These are phyloP conservation scores for Hypomecis atomaria DNA, from an alignment of 2,888 invertebrate species.

Conservation along the genomic window DNA sequence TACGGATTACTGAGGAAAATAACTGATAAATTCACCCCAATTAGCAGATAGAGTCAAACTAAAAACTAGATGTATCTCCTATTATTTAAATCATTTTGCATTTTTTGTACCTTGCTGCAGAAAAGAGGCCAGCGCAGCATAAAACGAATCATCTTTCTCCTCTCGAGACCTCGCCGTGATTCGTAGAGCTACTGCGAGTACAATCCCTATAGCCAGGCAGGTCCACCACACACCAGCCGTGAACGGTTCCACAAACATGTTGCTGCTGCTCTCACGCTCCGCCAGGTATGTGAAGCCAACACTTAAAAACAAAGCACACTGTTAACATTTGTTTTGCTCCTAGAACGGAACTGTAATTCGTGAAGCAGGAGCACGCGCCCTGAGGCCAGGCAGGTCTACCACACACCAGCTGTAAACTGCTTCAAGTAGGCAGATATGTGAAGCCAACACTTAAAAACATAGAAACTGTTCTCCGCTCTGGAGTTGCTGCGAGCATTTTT, in stretches of 20 bases:
- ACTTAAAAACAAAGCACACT: constrained; percentile 44
- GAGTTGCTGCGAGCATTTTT: too few species aligned
- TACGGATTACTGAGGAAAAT: too few species aligned
- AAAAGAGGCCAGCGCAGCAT: constrained; percentile 68
- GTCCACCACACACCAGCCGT: constrained; percentile 65
- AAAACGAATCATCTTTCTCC: constrained; percentile 67
- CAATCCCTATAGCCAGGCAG: constrained; percentile 53
- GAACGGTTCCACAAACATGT: constrained; percentile 74
- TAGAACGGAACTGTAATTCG: too few species aligned
- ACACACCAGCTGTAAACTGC: constrained; percentile 65
- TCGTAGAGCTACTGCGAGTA: constrained; percentile 61
- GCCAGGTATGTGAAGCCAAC: constrained; percentile 73
- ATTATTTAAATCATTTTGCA: too few species aligned
- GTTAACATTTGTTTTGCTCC: too few species aligned
- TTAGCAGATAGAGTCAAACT: too few species aligned
- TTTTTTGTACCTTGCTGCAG: constrained; percentile 67
- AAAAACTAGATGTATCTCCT: too few species aligned
- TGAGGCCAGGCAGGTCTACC: constrained; percentile 64
- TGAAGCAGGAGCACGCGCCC: too few species aligned
- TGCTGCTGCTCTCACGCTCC: constrained; percentile 71
- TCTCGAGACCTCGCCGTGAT: constrained; percentile 54
- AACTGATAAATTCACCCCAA: too few species aligned
- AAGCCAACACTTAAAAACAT: constrained; percentile 67
- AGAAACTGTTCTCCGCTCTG: too few species aligned
- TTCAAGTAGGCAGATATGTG: constrained; percentile 72